Evolutionary conservation across 2,797 vertebrate genomes (phyloP).

Genomic region (Euthynnus affinis): DNA sequence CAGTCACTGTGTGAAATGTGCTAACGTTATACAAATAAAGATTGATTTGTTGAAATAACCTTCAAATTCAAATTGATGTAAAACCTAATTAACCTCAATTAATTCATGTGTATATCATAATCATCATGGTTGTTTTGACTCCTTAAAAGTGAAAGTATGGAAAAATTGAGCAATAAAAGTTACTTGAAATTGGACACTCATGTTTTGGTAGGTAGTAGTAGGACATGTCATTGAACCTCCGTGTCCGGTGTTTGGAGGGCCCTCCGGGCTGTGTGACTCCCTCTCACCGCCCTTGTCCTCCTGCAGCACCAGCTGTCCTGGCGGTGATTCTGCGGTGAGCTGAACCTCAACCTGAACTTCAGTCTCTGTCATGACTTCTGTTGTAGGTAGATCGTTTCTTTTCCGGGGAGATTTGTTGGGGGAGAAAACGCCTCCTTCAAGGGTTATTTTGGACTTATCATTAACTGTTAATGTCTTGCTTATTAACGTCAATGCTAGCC

Average conservation of each 20-base stretch:
- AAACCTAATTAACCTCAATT: neutral
- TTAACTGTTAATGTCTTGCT: neutral
- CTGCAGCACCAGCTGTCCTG: neutral
- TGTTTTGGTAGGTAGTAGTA: neutral
- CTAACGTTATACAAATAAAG: too few relatives aligned
- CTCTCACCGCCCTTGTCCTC: neutral
- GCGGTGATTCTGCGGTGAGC: neutral
- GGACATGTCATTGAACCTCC: conserved; percentile 1
- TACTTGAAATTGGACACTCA: neutral
- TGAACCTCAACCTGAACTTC: conserved; percentile 26
- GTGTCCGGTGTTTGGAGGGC: neutral
- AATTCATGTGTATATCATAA: neutral
- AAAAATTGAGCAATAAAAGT: neutral
- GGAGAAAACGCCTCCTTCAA: neutral
- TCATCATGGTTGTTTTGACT: neutral
- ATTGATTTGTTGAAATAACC: neutral
- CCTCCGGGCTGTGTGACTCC: neutral
- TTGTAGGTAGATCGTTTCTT: neutral
- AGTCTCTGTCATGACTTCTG: conserved; percentile 26
- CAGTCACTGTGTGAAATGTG: too few relatives aligned
- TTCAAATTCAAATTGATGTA: too few relatives aligned
- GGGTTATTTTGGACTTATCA: rapidly evolving
- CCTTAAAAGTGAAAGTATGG: neutral
- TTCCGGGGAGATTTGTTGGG: neutral
- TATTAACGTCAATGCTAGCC: neutral